Percentiles rank a stretch among this genome's conserved stretches.
These are phyloP conservation scores for Spodoptera littoralis DNA, from an alignment of 2,888 invertebrate species.

Conservation along the genomic window DNA sequence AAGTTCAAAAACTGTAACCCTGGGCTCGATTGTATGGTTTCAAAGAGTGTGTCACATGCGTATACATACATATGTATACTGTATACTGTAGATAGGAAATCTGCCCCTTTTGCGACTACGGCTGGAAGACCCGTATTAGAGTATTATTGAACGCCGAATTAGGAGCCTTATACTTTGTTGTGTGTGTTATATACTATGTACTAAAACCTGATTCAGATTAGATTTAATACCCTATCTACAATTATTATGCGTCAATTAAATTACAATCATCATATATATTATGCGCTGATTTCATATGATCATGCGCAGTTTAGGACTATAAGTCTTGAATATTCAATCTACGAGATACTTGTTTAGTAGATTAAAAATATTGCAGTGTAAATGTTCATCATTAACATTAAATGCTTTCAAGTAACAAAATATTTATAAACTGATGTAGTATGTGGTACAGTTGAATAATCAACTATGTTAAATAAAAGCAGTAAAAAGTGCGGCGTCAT, in stretches of 20 bases:
- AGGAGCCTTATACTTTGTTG: neutral
- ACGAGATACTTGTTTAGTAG: neutral
- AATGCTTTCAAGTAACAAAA: neutral
- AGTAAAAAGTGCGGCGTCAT: constrained; percentile 75
- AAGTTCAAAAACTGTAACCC: constrained; percentile 11
- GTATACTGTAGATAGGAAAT: constrained; percentile 1
- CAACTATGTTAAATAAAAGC: constrained; percentile 55
- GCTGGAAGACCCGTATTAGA: constrained; percentile 12
- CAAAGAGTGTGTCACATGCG: too few relatives aligned
- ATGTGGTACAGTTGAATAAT: constrained; percentile 48
- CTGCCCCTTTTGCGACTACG: constrained; percentile 22
- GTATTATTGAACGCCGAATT: constrained; percentile 1
- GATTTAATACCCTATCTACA: neutral
- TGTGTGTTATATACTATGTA: neutral
- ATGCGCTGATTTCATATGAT: too few relatives aligned
- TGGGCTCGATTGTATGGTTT: too few relatives aligned
- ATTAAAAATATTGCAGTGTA: neutral
- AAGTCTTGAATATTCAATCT: too few relatives aligned
- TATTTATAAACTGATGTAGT: constrained; percentile 19
- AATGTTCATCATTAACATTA: neutral
- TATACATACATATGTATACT: too few relatives aligned
- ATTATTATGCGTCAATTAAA: too few relatives aligned
- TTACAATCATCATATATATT: too few relatives aligned
- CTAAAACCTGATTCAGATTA: neutral
- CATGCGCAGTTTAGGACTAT: too few relatives aligned